These are phyloP conservation scores for Tonatia bakeri DNA, from an alignment of 2,113 vertebrate genomes.

Conservation along the genomic window DNA sequence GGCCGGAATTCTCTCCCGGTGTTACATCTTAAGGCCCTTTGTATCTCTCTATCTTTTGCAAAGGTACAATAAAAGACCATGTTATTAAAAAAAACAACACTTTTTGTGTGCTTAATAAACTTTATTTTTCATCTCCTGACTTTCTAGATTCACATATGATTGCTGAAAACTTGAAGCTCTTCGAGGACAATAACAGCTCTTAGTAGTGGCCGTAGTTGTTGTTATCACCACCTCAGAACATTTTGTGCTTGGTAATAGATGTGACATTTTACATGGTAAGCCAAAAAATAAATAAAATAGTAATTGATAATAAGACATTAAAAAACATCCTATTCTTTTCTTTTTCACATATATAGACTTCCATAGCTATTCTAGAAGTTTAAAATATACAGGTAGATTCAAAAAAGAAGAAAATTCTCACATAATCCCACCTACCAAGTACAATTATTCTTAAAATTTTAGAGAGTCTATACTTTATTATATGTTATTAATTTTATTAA, in stretches of 20 bases:
- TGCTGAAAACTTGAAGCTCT: conserved; percentile 17
- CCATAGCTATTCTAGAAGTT: not conserved
- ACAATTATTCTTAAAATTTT: not conserved
- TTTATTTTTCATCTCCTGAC: conserved; percentile 41
- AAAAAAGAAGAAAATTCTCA: conserved; percentile 13
- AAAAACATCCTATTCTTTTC: not conserved
- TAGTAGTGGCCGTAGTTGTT: not conserved
- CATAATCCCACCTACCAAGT: not conserved
- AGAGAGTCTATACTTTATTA: not conserved
- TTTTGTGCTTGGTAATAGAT: not conserved
- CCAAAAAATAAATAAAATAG: not conserved
- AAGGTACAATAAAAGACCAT: conserved; percentile 48
- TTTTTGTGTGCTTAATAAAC: conserved; percentile 33
- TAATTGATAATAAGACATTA: not conserved
- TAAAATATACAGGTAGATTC: not conserved
- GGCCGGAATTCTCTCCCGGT: conserved; percentile 55
- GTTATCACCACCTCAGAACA: not conserved
- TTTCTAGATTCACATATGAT: not conserved
- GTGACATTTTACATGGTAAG: not conserved
- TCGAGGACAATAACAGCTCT: not conserved
- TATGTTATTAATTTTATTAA: not conserved
- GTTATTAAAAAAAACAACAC: not conserved
- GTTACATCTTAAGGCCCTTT: conserved; percentile 53
- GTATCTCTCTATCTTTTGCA: conserved; percentile 42
- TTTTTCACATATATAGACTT: not conserved